Evolutionary conservation across 1,140 invertebrate genomes (phyloP).

Genomic region (Gonioctena quinquepunctata): DNA sequence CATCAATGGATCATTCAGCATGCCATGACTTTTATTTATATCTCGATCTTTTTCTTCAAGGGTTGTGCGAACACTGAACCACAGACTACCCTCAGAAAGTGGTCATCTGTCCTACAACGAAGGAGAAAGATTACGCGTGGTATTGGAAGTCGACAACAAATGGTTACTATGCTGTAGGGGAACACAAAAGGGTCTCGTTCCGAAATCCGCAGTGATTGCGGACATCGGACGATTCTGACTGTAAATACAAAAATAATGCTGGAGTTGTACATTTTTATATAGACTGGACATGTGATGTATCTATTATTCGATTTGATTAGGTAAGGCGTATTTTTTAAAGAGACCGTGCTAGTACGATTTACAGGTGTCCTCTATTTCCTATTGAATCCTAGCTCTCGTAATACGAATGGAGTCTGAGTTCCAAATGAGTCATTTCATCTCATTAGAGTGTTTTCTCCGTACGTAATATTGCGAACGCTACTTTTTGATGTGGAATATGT

Average conservation of each 20-base stretch:
- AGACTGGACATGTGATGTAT: slow-evolving; percentile 42
- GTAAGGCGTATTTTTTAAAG: slow-evolving; percentile 13
- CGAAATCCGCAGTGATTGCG: slow-evolving; percentile 68
- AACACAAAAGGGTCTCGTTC: slow-evolving; percentile 78
- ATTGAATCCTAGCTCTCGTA: too few species aligned
- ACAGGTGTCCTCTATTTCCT: too few species aligned
- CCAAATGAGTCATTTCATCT: too few species aligned
- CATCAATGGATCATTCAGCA: too few species aligned
- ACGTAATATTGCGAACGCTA: neutral
- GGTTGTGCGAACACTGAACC: slow-evolving; percentile 73
- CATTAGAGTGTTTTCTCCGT: too few species aligned
- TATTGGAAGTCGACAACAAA: slow-evolving; percentile 76
- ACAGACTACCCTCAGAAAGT: slow-evolving; percentile 73
- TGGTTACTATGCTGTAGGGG: slow-evolving; percentile 77
- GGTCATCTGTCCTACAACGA: slow-evolving; percentile 80
- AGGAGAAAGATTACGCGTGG: slow-evolving; percentile 72
- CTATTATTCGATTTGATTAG: slow-evolving; percentile 28
- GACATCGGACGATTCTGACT: slow-evolving; percentile 42
- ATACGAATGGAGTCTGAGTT: too few species aligned
- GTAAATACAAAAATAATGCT: slow-evolving; percentile 14
- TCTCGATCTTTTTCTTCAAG: slow-evolving; percentile 62
- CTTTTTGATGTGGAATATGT: neutral
- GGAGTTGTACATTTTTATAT: slow-evolving; percentile 25
- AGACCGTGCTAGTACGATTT: slow-evolving; percentile 6
- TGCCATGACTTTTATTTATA: too few species aligned